These are phyloP conservation scores for Pangasius macronema DNA, from an alignment of 2,797 vertebrate species.

Conservation along the genomic window DNA sequence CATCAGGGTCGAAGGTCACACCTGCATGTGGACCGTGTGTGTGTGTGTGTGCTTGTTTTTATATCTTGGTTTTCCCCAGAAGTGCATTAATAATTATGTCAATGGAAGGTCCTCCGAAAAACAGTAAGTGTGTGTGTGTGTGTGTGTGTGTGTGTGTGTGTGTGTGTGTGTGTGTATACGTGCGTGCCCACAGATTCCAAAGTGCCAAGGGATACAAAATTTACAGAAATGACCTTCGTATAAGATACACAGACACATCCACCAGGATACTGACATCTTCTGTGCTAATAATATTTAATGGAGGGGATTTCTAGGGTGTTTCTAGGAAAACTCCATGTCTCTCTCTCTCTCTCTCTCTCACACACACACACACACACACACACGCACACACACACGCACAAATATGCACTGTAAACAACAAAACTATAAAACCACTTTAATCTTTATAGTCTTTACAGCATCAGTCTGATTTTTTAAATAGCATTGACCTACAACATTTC, in stretches of 20 bases:
- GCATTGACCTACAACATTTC: background rate
- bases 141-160: slow-evolving; percentile 10
- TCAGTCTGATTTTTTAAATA: background rate
- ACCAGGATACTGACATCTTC: background rate
- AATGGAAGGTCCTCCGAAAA: background rate
- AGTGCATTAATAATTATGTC: background rate
- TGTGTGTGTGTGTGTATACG: background rate
- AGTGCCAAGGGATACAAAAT: slow-evolving; percentile 4
- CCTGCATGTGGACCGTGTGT: slow-evolving; percentile 47
- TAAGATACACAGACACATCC: background rate
- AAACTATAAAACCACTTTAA: background rate
- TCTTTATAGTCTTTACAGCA: background rate
- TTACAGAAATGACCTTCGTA: slow-evolving; percentile 10
- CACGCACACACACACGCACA: slow-evolving; percentile 4
- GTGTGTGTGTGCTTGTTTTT: slow-evolving; percentile 1
- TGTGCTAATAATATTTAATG: slow-evolving; percentile 1
- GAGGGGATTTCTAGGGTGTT: background rate
- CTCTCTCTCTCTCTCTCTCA: background rate
- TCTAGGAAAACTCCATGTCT: background rate
- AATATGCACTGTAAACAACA: background rate
- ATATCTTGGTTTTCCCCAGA: background rate
- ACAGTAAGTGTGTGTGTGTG: slow-evolving; percentile 9
- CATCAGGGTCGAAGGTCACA: slow-evolving; percentile 53
- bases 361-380: slow-evolving; percentile 19
- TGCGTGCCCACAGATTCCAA: background rate